Evolutionary conservation across 2,888 invertebrate species (phyloP), one percentile per base, ranked within the genome.

Genomic region (Exocentrus adspersus): DNA sequence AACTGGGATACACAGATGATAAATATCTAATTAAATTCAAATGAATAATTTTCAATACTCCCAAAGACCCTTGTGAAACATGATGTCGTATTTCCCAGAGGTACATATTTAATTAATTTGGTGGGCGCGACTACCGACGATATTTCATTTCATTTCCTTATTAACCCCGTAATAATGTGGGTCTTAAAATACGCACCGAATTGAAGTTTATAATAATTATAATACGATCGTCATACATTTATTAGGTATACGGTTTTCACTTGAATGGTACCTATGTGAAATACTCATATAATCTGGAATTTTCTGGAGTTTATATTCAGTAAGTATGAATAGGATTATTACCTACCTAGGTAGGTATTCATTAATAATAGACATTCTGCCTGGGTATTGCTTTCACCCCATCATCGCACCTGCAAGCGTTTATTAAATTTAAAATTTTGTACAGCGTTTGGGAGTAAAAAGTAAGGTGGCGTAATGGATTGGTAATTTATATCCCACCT

Each of bases 21-120:
- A 56, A 56, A 56, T 56, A 56, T 56, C 30, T 56, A 56, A 56
- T 56, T 56, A 56, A 24, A 45, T 28, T 28, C 32, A 42, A 17
- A 24, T 56, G 56, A 56, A 28, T 56, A 56, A 56, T 56, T 56
- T 56, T 46, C 56, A 45, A 56, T 56, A 19, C 17, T 16, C 42
- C 28, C 42, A 24, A 43, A 56, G 56, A 45, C 56, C 45, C 28
- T 54, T 56, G 45, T 56, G 19, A 45, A 56, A 17, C 30, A 32
- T 12, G 45, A 46, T 56, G 56, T 56, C 17, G 20, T 56, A 45
- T 43, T 45, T 56, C 56, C 32, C 56, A 16, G 56, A 30, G 56
- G 56, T 56, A 45, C 45, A 30, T 56, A 45, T 56, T 56, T 56
- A 56, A 56, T 56, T 45, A 56, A 45, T 30, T 56, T 19, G 56